Percentiles rank a stretch among this genome's conserved stretches.
These are phyloP conservation scores for Atta texana DNA, from an alignment of 1,140 invertebrate species.

Conservation along the genomic window DNA sequence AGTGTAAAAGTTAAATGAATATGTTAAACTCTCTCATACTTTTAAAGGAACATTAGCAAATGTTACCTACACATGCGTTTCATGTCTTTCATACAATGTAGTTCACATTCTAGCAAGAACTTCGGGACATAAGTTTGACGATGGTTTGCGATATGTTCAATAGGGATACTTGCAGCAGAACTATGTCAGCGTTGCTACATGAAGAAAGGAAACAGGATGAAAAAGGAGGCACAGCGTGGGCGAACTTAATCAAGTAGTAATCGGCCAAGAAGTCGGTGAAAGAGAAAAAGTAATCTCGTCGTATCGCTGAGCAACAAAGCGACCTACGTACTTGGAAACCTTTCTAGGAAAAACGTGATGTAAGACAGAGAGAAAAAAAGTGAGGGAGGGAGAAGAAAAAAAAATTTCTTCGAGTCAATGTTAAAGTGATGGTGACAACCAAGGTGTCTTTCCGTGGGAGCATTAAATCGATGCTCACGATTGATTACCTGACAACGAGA, in stretches of 20 bases:
- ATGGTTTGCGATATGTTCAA: constrained; percentile 31
- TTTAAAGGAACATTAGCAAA: background rate
- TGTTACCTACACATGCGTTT: background rate
- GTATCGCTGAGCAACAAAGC: constrained; percentile 45
- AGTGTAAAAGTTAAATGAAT: background rate
- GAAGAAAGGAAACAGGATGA: constrained; percentile 28
- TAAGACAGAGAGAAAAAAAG: background rate
- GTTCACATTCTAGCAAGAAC: constrained; percentile 10
- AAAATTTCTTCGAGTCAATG: constrained; percentile 40
- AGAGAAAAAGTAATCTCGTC: constrained; percentile 52
- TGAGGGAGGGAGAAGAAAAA: background rate
- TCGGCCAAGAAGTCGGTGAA: constrained; percentile 51
- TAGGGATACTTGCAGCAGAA: constrained; percentile 50
- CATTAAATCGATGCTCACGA: constrained; percentile 57
- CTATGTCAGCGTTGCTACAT: constrained; percentile 36
- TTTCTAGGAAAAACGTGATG: constrained; percentile 45
- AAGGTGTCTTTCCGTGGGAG: constrained; percentile 42
- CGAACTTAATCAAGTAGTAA: constrained; percentile 55
- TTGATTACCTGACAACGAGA: constrained; percentile 47
- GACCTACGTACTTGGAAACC: constrained; percentile 34
- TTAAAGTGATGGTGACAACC: constrained; percentile 35
- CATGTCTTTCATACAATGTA: background rate
- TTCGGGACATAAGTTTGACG: constrained; percentile 35
- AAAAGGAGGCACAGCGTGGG: constrained; percentile 41
- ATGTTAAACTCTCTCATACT: no score